phyloP scores from a whole-genome alignment of 2,113 vertebrate genomes.

The Microcebus tavaratra region DNA sequence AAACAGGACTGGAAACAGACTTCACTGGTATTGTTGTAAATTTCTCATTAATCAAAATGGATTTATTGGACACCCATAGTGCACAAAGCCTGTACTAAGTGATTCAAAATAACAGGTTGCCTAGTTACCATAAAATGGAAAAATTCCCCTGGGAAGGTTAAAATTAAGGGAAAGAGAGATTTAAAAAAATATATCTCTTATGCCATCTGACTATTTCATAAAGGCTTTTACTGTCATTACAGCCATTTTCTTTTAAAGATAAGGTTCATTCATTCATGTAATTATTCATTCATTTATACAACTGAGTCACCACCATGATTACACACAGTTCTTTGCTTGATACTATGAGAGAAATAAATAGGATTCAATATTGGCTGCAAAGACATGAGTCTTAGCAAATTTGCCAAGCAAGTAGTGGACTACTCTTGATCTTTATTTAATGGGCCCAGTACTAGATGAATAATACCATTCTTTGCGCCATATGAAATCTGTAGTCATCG shows the following conservation, averaged over 20 bases:
- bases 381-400: neutral
- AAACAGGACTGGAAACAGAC: slow-evolving; percentile 38
- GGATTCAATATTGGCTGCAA: neutral
- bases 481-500: neutral
- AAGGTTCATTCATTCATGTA: slow-evolving; percentile 46
- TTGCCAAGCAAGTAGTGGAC: neutral
- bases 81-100: slow-evolving; percentile 63
- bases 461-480: neutral
- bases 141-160: slow-evolving; percentile 60
- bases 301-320: slow-evolving; percentile 1
- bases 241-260: slow-evolving; percentile 48
- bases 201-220: slow-evolving; percentile 50
- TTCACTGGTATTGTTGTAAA: slow-evolving; percentile 65
- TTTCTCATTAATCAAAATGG: slow-evolving; percentile 76
- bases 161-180: slow-evolving; percentile 69
- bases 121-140: slow-evolving; percentile 75
- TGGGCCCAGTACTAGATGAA: neutral
- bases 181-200: slow-evolving; percentile 61
- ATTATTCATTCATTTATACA: slow-evolving; percentile 41
- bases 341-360: neutral
- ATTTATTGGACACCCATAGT: slow-evolving; percentile 70
- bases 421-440: neutral
- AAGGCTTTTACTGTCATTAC: slow-evolving; percentile 10
- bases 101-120: slow-evolving; percentile 77
- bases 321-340: neutral